phyloP scores from a whole-genome alignment of 2,113 vertebrate species.

The Nesogale talazaci region DNA sequence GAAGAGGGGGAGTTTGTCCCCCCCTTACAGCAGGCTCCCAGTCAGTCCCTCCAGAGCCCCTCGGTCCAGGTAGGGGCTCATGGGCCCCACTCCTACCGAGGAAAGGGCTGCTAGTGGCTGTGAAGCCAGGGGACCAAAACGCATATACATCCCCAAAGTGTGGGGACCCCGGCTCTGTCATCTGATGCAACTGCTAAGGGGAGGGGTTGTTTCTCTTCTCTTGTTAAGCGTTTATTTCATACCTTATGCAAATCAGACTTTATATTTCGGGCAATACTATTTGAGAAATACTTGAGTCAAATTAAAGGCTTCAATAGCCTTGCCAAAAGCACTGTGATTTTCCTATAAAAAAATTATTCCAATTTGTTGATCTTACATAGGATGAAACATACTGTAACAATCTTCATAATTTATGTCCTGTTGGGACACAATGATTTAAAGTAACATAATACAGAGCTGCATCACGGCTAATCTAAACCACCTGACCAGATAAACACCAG shows the following conservation, averaged over 20 bases:
- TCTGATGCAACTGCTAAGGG: constrained; percentile 80
- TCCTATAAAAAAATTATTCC: constrained; percentile 92
- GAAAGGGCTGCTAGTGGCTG: constrained; percentile 74
- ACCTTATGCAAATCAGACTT: constrained; percentile 90
- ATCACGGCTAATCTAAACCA: constrained; percentile 98
- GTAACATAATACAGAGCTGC: constrained; percentile 96
- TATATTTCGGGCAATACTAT: constrained; percentile 88
- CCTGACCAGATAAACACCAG: constrained; percentile 92
- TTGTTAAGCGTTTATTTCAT: constrained; percentile 85
- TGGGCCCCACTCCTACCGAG: constrained; percentile 77
- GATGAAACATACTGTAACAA: constrained; percentile 92
- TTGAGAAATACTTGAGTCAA: constrained; percentile 87
- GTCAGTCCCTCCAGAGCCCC: neutral
- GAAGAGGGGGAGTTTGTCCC: neutral
- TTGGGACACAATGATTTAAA: constrained; percentile 96
- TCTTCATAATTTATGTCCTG: constrained; percentile 95
- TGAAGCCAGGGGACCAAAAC: constrained; percentile 80
- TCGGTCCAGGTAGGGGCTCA: constrained; percentile 55
- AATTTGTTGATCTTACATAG: constrained; percentile 93
- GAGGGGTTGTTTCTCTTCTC: constrained; percentile 81
- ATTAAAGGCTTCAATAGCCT: constrained; percentile 89
- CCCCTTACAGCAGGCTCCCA: constrained; percentile 51
- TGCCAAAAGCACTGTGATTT: constrained; percentile 91
- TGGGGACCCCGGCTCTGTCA: constrained; percentile 78
- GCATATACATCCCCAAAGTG: constrained; percentile 77